Evolutionary conservation across 2,888 invertebrate genomes (phyloP), one percentile per base, ranked within the genome.

Genomic region (Mactromeris polynyma): DNA sequence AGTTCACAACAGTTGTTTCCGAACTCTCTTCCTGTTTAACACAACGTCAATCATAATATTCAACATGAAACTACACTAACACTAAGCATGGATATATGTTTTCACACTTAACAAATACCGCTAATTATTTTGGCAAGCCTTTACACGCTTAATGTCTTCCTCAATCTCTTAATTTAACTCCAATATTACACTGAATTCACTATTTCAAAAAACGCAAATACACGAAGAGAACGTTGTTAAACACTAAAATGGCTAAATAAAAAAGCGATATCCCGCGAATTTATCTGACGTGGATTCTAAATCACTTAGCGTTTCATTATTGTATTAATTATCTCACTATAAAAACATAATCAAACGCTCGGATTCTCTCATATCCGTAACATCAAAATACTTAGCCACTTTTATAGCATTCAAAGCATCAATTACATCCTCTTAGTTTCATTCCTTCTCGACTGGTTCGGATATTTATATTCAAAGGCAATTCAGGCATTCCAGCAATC

Each of bases 101-200:
- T 64, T 26, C n/a, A 64, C 58, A 64, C 58, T 64, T 64, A 64
- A 64, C 58, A 1, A 26, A 64, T 64, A 64, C 7, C 58, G 58
- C 58, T 64, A 64, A 64, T 64, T 64, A 64, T 64, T 64, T 64
- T 64, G 58, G 58, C 58, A 64, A 64, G 26, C 58, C 26, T 26
- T 64, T n/a, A n/a, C 58, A 26, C 26, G n/a, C 58, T 26, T 64
- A 64, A 64, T 26, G n/a, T 64, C 58, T 64, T 64, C 73, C 36
- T 31, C 14, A 33, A 73, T 73, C 0, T 33, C 33, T 73, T 73
- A 33, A 73, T 73, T 73, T 73, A 73, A 73, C 31, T 73, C 73
- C 73, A 73, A 33, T 73, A 33, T 73, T 73, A 73, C 31, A 73
- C 73, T 17, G 73, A 73, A 73, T 73, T 33, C 73, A 33, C 73